Conservation (phyloP, 2,888 invertebrate species). For the Onchidella celtica region DNA sequence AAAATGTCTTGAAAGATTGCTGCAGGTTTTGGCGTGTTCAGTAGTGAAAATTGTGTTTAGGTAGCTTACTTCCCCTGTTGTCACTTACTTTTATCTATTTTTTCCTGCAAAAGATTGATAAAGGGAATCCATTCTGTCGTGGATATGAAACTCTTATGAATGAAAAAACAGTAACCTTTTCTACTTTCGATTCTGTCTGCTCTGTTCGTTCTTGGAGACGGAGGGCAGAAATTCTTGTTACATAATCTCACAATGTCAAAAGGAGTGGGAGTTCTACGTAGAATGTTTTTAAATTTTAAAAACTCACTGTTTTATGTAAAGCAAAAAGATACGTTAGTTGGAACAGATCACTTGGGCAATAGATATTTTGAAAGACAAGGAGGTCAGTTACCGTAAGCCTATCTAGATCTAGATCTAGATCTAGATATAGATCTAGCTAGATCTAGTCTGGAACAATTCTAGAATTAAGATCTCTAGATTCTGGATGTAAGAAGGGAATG, state of each 20-base stretch:
- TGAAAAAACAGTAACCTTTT: background rate
- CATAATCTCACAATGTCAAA: background rate
- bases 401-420: conserved; percentile 37
- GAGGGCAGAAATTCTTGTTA: no score
- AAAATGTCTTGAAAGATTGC: no score
- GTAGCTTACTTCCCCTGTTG: conserved; percentile 17
- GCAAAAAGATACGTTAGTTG: conserved; percentile 50
- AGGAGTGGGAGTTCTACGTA: conserved; percentile 10
- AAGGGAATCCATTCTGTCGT: background rate
- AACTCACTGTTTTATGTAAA: conserved; percentile 45
- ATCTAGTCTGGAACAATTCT: no score
- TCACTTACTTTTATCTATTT: background rate
- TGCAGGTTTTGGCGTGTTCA: background rate
- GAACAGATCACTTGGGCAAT: conserved; percentile 59
- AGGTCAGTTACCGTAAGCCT: conserved; percentile 47
- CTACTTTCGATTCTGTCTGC: background rate
- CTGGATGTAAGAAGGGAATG: no score
- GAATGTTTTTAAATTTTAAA: conserved; percentile 47
- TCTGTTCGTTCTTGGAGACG: no score
- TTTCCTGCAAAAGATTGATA: background rate
- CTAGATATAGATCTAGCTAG: no score
- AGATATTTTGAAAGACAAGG: conserved; percentile 56
- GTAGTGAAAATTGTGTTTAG: conserved; percentile 35
- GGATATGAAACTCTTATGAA: background rate
- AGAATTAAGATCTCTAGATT: no score